Conservation (phyloP, 1,140 invertebrate species). For the Galleria mellonella region DNA sequence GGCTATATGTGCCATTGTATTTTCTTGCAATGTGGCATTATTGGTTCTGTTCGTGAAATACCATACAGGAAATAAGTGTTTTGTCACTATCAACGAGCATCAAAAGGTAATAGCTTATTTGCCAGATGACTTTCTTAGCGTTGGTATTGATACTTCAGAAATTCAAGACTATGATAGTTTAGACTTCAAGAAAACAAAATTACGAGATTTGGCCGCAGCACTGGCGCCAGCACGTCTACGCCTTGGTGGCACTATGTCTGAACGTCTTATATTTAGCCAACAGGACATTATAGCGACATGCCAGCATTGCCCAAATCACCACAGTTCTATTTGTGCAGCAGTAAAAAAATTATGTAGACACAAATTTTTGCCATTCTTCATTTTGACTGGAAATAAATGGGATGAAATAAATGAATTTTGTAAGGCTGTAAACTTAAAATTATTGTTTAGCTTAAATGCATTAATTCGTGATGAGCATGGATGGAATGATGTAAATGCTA, state of each 20-base stretch:
- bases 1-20: conserved; percentile 38
- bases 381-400: conserved; percentile 73
- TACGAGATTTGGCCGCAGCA: conserved; percentile 73
- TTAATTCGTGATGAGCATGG: conserved; percentile 76
- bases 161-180: conserved; percentile 45
- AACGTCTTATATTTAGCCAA: conserved; percentile 77
- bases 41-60: conserved; percentile 51
- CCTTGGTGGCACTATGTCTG: conserved; percentile 80
- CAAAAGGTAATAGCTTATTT: conserved; percentile 30
- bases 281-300: conserved; percentile 37
- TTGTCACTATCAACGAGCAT: conserved; percentile 45
- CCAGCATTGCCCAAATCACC: conserved; percentile 29
- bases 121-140: conserved; percentile 54
- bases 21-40: conserved; percentile 45
- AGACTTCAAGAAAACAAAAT: conserved; percentile 53
- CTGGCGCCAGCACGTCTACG: conserved; percentile 78
- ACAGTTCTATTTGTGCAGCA: conserved; percentile 27
- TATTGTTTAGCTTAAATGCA: conserved; percentile 83
- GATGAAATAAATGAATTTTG: conserved; percentile 78
- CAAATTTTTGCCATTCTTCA: conserved; percentile 65
- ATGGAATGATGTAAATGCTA: conserved; percentile 81
- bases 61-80: conserved; percentile 43
- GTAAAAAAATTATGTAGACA: conserved; percentile 51
- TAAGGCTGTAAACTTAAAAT: conserved; percentile 65
- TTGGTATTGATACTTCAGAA: conserved; percentile 65